These are phyloP conservation scores for Mylabris sibirica DNA, from an alignment of 2,888 invertebrate species.

Conservation along the genomic window DNA sequence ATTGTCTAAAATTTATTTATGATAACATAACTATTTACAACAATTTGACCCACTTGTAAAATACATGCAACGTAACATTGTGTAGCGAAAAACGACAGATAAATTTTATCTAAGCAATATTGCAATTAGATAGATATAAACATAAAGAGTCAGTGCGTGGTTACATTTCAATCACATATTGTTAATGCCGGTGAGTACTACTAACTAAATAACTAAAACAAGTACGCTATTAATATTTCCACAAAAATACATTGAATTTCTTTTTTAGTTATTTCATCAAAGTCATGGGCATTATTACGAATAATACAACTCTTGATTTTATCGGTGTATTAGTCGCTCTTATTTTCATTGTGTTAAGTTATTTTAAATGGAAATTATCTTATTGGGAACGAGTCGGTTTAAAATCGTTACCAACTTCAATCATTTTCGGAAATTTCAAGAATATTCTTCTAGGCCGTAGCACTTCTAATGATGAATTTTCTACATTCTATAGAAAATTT, in stretches of 20 bases:
- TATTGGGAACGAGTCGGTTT: constrained; percentile 20
- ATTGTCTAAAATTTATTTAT: too few species aligned
- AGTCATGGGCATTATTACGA: background rate
- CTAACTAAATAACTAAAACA: background rate
- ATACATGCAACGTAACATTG: too few species aligned
- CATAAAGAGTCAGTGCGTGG: too few species aligned
- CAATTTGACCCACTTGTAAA: too few species aligned
- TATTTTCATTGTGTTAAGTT: constrained; percentile 5
- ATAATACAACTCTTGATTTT: background rate
- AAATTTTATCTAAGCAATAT: too few species aligned
- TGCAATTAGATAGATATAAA: too few species aligned
- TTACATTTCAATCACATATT: too few species aligned
- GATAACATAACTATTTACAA: too few species aligned
- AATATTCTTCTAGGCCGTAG: background rate
- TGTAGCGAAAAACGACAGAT: too few species aligned
- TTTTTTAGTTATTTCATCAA: constrained; percentile 1
- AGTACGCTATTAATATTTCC: background rate
- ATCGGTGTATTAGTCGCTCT: background rate
- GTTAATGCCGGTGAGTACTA: too few species aligned
- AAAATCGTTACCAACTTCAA: background rate
- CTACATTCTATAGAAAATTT: background rate
- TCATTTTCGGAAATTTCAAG: background rate
- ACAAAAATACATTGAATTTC: background rate
- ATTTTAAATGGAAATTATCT: constrained; percentile 20
- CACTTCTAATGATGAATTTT: background rate